Evolutionary conservation across 2,888 invertebrate species (phyloP).

Genomic region (Neoitamus cyanurus): DNA sequence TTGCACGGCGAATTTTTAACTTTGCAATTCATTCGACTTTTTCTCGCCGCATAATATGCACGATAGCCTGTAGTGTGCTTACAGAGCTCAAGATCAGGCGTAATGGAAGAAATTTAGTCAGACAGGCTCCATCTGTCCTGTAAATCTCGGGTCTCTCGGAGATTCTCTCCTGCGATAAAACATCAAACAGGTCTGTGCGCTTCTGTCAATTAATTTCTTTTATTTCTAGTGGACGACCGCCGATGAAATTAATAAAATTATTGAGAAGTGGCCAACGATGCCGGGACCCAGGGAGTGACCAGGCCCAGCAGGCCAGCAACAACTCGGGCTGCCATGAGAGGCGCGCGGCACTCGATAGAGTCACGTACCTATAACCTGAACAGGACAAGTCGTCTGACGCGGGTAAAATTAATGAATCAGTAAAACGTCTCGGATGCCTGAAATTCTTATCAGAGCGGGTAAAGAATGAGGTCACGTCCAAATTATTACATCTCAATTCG

Average conservation of each 20-base stretch:
- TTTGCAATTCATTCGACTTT: not conserved
- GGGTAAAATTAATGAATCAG: constrained; percentile 47
- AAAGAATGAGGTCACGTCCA: constrained; percentile 36
- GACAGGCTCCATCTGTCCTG: constrained; percentile 47
- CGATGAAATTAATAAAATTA: constrained; percentile 48
- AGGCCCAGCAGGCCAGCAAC: not conserved
- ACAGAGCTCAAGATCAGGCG: not conserved
- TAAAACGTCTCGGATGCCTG: constrained; percentile 37
- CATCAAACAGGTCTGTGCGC: constrained; percentile 57
- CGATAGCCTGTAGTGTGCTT: not conserved
- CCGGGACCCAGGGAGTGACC: not conserved
- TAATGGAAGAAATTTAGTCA: constrained; percentile 42
- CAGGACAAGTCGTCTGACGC: constrained; percentile 29
- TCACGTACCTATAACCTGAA: constrained; percentile 16
- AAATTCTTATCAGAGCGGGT: constrained; percentile 42
- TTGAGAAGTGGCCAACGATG: constrained; percentile 24
- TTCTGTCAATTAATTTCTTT: constrained; percentile 57
- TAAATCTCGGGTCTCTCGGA: constrained; percentile 47
- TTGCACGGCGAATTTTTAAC: not conserved
- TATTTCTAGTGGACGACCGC: constrained; percentile 46
- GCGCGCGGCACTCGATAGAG: constrained; percentile 3
- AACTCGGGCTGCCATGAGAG: constrained; percentile 9
- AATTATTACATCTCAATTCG: constrained; percentile 39
- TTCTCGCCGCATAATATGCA: not conserved
- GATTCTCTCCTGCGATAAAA: constrained; percentile 55